A percentile compares a stretch with the other conserved stretches of the same genome.
Evolutionary conservation across 1,140 invertebrate genomes (phyloP).

Genomic region (Oryzaephilus surinamensis): DNA sequence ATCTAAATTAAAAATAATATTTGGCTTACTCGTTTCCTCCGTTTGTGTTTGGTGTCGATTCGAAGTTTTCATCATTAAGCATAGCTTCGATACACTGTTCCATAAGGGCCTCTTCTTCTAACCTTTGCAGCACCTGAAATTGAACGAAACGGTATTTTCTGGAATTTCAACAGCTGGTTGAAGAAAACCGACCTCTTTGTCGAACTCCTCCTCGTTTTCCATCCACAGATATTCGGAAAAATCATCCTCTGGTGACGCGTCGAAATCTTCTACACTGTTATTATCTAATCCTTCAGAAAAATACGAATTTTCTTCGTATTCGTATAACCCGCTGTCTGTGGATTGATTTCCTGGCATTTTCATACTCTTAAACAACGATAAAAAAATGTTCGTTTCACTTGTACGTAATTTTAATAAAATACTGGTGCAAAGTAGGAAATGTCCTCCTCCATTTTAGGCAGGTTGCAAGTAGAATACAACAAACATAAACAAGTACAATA

Average conservation of each 20-base stretch:
- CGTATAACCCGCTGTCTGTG: slow-evolving; percentile 42
- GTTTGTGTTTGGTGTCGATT: slow-evolving; percentile 9
- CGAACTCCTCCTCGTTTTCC: slow-evolving; percentile 84
- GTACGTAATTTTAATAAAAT: slow-evolving; percentile 1
- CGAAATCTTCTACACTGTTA: slow-evolving; percentile 41
- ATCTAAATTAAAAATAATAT: no score
- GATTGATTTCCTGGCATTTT: slow-evolving; percentile 43
- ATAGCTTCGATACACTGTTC: slow-evolving; percentile 77
- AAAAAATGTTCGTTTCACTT: background rate
- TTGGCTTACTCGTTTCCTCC: no score
- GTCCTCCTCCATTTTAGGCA: slow-evolving; percentile 16
- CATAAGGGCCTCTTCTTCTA: slow-evolving; percentile 80
- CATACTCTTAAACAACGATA: slow-evolving; percentile 40
- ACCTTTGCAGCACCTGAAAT: slow-evolving; percentile 64
- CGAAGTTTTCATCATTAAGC: slow-evolving; percentile 50
- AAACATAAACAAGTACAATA: no score
- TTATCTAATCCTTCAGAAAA: slow-evolving; percentile 36
- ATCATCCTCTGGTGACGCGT: slow-evolving; percentile 51
- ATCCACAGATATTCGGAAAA: slow-evolving; percentile 87
- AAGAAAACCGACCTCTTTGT: slow-evolving; percentile 56
- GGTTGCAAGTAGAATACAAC: slow-evolving; percentile 7
- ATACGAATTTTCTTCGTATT: slow-evolving; percentile 38
- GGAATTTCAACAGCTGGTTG: background rate
- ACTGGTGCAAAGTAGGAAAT: slow-evolving; percentile 5
- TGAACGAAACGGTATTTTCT: slow-evolving; percentile 7